Conservation (phyloP, 2,797 vertebrate species). For the Agapornis canus region DNA sequence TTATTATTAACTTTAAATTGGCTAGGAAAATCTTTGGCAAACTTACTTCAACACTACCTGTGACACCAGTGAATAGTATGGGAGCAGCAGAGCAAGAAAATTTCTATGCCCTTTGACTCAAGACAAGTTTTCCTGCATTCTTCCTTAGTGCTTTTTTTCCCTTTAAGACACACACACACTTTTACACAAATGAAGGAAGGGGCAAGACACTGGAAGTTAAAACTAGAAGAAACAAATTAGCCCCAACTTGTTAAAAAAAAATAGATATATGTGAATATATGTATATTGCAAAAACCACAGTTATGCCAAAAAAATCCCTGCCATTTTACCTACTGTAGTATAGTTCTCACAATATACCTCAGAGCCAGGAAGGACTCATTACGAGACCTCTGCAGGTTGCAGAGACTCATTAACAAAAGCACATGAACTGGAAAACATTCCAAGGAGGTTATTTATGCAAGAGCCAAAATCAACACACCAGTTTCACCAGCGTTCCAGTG, state of each 20-base stretch:
- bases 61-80: not conserved
- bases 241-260: not conserved
- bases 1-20: not conserved
- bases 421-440: slow-evolving; percentile 49
- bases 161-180: not conserved
- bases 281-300: not conserved
- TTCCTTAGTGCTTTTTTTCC: not conserved
- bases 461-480: slow-evolving; percentile 59
- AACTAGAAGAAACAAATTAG: not conserved
- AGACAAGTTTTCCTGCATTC: not conserved
- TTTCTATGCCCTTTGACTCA: not conserved
- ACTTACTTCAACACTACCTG: not conserved
- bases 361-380: slow-evolving; percentile 1
- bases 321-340: not conserved
- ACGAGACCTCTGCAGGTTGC: slow-evolving; percentile 28
- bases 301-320: not conserved
- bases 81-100: not conserved
- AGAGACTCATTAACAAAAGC: slow-evolving; percentile 39
- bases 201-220: not conserved
- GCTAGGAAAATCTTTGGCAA: not conserved
- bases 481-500: slow-evolving; percentile 31
- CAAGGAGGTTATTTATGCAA: slow-evolving; percentile 63
- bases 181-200: not conserved
- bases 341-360: not conserved
- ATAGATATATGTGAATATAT: no score